Conservation (phyloP, 1,140 invertebrate species). For the Bombus breviceps region DNA sequence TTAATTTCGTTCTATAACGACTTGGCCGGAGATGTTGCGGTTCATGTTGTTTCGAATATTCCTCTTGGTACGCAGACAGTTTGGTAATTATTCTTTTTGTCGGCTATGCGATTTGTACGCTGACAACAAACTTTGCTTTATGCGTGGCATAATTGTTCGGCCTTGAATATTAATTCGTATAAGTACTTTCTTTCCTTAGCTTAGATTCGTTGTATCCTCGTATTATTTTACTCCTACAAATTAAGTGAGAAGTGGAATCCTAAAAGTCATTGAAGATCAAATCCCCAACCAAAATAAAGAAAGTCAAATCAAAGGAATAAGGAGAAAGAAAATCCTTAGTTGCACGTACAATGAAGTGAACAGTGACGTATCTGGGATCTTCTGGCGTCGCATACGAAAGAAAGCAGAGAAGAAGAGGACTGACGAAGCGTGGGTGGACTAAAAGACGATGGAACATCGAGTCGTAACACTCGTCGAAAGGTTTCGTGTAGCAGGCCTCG, state of each 20-base stretch:
- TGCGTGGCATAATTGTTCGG: not conserved
- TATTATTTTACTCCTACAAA: no score
- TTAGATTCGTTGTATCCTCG: no score
- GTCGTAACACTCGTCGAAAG: constrained; percentile 55
- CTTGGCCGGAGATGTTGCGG: constrained; percentile 41
- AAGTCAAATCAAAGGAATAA: not conserved
- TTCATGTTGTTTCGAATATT: constrained; percentile 39
- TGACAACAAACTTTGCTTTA: not conserved
- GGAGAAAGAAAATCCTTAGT: not conserved
- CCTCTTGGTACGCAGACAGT: constrained; percentile 27
- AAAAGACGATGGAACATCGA: constrained; percentile 30
- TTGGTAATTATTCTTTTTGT: constrained; percentile 29
- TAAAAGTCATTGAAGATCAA: no score
- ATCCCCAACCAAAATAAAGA: not conserved
- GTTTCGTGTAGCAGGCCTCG: constrained; percentile 64
- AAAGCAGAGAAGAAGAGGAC: constrained; percentile 13
- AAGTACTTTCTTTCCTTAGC: no score
- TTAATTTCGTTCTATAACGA: constrained; percentile 52
- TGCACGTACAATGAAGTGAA: not conserved
- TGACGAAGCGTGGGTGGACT: no score
- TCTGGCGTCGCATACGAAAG: constrained; percentile 26
- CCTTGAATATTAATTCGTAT: no score
- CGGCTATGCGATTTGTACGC: not conserved
- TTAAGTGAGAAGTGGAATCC: no score
- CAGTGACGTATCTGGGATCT: not conserved